Evolutionary conservation across 2,888 invertebrate genomes (phyloP).

Genomic region (Rhagophthalmus giganteus): DNA sequence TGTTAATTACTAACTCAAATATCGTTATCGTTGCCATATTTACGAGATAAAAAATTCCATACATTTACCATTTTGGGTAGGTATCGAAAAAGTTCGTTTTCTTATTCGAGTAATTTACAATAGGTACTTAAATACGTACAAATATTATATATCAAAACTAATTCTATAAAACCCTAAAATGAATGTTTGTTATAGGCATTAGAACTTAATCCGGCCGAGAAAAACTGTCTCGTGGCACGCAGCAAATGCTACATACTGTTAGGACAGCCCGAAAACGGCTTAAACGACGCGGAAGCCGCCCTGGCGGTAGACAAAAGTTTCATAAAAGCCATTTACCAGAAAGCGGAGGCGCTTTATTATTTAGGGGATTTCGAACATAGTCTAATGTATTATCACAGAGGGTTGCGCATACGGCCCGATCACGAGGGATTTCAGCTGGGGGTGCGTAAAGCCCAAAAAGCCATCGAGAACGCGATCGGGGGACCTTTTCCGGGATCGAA

Average conservation of each 20-base stretch:
- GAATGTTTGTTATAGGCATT: slow-evolving; percentile 70
- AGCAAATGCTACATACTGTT: slow-evolving; percentile 86
- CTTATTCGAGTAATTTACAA: no score
- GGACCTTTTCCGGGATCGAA: slow-evolving; percentile 39
- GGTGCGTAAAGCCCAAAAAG: slow-evolving; percentile 91
- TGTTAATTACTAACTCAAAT: no score
- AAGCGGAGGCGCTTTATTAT: slow-evolving; percentile 90
- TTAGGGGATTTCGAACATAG: slow-evolving; percentile 93
- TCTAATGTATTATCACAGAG: slow-evolving; percentile 88
- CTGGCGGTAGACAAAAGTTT: slow-evolving; percentile 72
- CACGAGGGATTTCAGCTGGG: slow-evolving; percentile 76
- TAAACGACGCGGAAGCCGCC: slow-evolving; percentile 83
- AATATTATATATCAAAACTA: not conserved
- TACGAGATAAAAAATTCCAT: no score
- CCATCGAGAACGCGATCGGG: slow-evolving; percentile 89
- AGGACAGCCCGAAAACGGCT: slow-evolving; percentile 80
- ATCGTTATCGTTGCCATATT: no score
- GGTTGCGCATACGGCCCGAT: slow-evolving; percentile 82
- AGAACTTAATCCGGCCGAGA: slow-evolving; percentile 81
- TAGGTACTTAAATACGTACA: no score
- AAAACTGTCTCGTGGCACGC: slow-evolving; percentile 82
- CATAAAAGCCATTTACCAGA: slow-evolving; percentile 78
- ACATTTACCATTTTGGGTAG: no score
- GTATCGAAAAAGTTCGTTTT: not conserved
- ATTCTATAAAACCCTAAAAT: slow-evolving; percentile 3